Base-by-base conservation (phyloP, 2,888 invertebrate species). In the Latrodectus elegans region DNA sequence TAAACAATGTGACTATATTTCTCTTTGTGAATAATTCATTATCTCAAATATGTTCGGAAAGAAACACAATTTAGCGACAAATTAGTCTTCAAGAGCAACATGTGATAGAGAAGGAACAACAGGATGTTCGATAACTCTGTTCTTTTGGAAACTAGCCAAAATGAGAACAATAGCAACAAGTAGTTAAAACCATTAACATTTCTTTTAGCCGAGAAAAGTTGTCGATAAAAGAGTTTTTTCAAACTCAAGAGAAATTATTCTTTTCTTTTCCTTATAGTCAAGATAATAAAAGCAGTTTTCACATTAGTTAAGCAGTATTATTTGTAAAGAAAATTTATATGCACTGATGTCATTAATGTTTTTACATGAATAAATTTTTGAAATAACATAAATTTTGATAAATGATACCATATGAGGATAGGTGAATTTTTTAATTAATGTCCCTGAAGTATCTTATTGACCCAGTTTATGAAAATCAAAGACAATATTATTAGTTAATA, bases 91-190 rank as follows among this genome's bases (percentile, higher is more conserved):
- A 14, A 11, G 15, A 74, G 60, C 60, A 55, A 55, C 55, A 10
- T 26, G 74, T 22, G 14, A 74, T 60, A 17, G 22, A 55, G 26
- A 15, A 9, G 26, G 26, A 55, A 74, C 15, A 26, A 38, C 15
- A 74, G 38, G 14, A 15, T 17, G 14, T 51, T 11, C 51, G 15
- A 22, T 67, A 51, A 52, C 67, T n/a, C 49, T 65, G 67, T 71
- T 65, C 51, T 52, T 74, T 80, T 80, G 80, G 80, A 72, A 52
- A 51, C 4, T 9, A 80, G 80, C 80, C 80, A 80, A 71, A 80
- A 60, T 71, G 22, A 49, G 22, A 49, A 60, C 51, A 22, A 9
- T 51, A 72, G 80, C 80, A 80, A 80, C 80, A 80, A 80, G 80
- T 80, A 68, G 26, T 53, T 8, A 80, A 49, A 80, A 72, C 80